Evolutionary conservation across 2,888 invertebrate species (phyloP).

Genomic region (Epirrita christyi): DNA sequence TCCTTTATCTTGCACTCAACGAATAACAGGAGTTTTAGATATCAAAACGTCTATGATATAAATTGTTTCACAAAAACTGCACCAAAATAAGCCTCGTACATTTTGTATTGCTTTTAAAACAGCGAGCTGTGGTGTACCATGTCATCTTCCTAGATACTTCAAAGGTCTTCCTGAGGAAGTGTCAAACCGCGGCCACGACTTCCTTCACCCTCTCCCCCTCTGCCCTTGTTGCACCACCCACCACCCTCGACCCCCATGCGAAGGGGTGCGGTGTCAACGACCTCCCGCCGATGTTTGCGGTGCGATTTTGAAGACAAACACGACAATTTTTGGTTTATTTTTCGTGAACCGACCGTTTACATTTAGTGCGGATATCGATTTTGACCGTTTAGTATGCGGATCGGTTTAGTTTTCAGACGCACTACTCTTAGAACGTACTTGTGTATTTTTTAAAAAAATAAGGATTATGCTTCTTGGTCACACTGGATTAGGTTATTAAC

Average conservation of each 20-base stretch:
- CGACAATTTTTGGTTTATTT: slow-evolving; percentile 68
- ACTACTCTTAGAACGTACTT: neutral
- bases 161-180: slow-evolving; percentile 84
- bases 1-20: slow-evolving; percentile 1
- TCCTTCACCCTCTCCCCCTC: slow-evolving; percentile 55
- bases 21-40: neutral
- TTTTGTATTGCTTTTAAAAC: slow-evolving; percentile 16
- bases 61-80: neutral
- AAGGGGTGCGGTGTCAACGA: slow-evolving; percentile 69
- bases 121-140: slow-evolving; percentile 22
- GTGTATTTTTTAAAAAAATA: too few relatives aligned
- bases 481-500: too few relatives aligned
- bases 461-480: too few relatives aligned
- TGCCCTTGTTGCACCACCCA: slow-evolving; percentile 42
- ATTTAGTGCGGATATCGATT: slow-evolving; percentile 64
- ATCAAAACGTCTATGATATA: neutral
- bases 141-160: slow-evolving; percentile 66
- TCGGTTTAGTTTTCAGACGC: slow-evolving; percentile 31
- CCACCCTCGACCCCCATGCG: slow-evolving; percentile 40
- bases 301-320: slow-evolving; percentile 79
- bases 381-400: slow-evolving; percentile 48
- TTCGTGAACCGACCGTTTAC: slow-evolving; percentile 53
- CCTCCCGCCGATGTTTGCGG: slow-evolving; percentile 71
- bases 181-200: slow-evolving; percentile 79
- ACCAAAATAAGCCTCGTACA: neutral